Evolutionary conservation across 2,113 vertebrate species (phyloP).

Genomic region (Bathybates hornii): DNA sequence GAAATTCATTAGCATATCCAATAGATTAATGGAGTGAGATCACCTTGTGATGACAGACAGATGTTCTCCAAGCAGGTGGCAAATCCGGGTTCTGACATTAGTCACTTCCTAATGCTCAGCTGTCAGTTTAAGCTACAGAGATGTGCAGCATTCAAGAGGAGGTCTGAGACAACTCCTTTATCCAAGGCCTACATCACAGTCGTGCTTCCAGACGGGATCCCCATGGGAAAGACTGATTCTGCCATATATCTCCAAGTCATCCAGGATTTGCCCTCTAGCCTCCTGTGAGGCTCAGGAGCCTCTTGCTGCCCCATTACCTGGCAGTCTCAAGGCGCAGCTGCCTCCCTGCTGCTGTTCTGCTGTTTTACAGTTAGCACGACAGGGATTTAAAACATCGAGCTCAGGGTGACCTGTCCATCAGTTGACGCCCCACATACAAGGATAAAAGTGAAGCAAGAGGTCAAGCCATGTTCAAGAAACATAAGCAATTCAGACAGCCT

Average conservation of each 20-base stretch:
- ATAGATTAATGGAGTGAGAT: slow-evolving; percentile 29
- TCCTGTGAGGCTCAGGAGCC: slow-evolving; percentile 17
- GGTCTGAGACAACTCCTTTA: background rate
- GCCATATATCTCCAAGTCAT: background rate
- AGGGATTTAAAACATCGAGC: slow-evolving; percentile 16
- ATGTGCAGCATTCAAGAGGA: background rate
- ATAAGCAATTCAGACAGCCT: background rate
- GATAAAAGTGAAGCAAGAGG: slow-evolving; percentile 1
- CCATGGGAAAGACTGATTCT: background rate
- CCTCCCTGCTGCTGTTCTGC: background rate
- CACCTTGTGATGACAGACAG: slow-evolving; percentile 39
- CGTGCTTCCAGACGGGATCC: background rate
- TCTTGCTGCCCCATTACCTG: slow-evolving; percentile 34
- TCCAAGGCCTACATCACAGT: background rate
- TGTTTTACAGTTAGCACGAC: background rate
- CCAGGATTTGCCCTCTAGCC: slow-evolving; percentile 34
- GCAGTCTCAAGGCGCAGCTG: slow-evolving; percentile 30
- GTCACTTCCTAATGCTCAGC: background rate
- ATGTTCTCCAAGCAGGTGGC: slow-evolving; percentile 50
- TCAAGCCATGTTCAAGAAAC: slow-evolving; percentile 6
- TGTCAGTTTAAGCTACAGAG: background rate
- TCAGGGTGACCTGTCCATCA: slow-evolving; percentile 44
- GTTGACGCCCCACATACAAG: background rate
- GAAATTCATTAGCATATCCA: slow-evolving; percentile 33
- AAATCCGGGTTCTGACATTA: slow-evolving; percentile 13